phyloP scores from a whole-genome alignment of 2,888 invertebrate genomes.

The Microplitis manilae region DNA sequence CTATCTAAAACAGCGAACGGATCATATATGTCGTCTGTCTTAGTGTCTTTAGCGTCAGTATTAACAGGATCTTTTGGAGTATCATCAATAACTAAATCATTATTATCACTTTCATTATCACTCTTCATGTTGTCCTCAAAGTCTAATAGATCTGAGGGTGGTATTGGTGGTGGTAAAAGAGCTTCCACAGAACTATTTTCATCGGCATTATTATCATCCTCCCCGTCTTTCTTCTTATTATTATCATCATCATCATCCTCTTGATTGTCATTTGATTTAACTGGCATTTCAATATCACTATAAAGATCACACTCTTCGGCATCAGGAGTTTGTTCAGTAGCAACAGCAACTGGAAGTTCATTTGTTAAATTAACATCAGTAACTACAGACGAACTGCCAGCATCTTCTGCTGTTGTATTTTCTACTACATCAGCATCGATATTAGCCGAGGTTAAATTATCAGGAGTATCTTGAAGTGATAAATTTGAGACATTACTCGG shows the following conservation, averaged over 20 bases:
- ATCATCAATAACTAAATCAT: slow-evolving; percentile 67
- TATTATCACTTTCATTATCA: slow-evolving; percentile 68
- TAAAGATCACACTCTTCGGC: slow-evolving; percentile 77
- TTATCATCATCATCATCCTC: slow-evolving; percentile 59
- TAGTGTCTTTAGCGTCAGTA: slow-evolving; percentile 24
- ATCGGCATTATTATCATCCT: slow-evolving; percentile 48
- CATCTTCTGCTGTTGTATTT: background rate
- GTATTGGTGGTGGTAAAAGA: slow-evolving; percentile 71
- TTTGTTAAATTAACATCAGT: background rate
- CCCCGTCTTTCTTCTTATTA: slow-evolving; percentile 55
- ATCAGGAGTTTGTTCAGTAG: slow-evolving; percentile 49
- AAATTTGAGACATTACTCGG: slow-evolving; percentile 49
- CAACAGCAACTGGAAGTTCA: slow-evolving; percentile 1
- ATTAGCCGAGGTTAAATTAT: background rate
- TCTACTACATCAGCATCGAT: background rate
- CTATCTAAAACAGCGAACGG: slow-evolving; percentile 66
- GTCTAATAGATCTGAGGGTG: slow-evolving; percentile 68
- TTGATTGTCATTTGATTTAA: slow-evolving; percentile 57
- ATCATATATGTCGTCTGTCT: slow-evolving; percentile 64
- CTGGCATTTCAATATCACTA: slow-evolving; percentile 75
- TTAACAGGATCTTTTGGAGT: slow-evolving; percentile 60
- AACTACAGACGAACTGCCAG: background rate
- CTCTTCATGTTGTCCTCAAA: slow-evolving; percentile 68
- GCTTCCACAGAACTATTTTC: slow-evolving; percentile 50
- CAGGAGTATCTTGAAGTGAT: slow-evolving; percentile 29